Percentiles rank a stretch among this genome's conserved stretches.
These are phyloP conservation scores for Trichechus manatus DNA, from an alignment of 2,113 vertebrate species.

Conservation along the genomic window DNA sequence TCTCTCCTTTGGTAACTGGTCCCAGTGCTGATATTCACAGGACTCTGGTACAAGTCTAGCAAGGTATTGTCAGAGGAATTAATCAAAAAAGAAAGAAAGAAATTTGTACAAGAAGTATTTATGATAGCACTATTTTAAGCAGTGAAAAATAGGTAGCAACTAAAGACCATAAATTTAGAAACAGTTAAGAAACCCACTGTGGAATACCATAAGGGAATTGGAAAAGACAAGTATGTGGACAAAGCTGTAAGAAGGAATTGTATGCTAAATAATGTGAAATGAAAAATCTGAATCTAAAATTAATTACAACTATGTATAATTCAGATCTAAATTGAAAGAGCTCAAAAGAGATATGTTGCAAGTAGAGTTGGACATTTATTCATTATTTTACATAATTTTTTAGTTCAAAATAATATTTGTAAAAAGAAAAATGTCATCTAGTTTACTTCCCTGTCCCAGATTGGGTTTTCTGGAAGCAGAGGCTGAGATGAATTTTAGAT, in stretches of 20 bases:
- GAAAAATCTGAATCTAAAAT: conserved; percentile 11
- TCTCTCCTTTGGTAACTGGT: background rate
- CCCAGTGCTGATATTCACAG: background rate
- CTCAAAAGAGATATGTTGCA: background rate
- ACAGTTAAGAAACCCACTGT: conserved; percentile 35
- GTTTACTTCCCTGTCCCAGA: background rate
- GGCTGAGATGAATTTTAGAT: background rate
- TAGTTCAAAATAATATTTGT: conserved; percentile 10
- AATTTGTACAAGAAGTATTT: conserved; percentile 65
- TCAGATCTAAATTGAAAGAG: conserved; percentile 5
- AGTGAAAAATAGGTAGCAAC: conserved; percentile 13
- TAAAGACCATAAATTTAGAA: conserved; percentile 31
- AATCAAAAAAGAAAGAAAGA: conserved; percentile 57
- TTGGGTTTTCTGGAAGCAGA: background rate
- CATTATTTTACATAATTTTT: background rate
- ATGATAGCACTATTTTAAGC: conserved; percentile 55
- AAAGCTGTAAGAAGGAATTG: background rate
- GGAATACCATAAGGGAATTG: background rate
- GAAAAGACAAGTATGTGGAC: conserved; percentile 9
- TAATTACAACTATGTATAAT: background rate
- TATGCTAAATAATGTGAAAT: background rate
- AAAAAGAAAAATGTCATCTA: conserved; percentile 6
- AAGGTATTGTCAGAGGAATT: conserved; percentile 57
- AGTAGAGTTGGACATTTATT: background rate
- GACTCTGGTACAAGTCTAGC: background rate